Evolutionary conservation across 2,888 invertebrate genomes (phyloP).

Genomic region (Hypomecis atomaria): DNA sequence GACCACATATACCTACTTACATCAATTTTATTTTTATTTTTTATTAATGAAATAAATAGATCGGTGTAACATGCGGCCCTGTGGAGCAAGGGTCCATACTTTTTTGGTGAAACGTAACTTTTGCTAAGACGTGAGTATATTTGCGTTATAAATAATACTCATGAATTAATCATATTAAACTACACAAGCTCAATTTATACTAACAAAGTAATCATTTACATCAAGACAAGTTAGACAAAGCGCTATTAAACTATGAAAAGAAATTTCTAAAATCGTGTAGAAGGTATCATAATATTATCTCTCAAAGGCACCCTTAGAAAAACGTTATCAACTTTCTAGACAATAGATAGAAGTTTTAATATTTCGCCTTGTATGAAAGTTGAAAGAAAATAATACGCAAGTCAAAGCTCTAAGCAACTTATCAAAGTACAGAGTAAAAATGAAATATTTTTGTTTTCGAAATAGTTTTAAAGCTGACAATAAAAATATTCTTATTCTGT

Average conservation of each 20-base stretch:
- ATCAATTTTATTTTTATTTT: too few relatives aligned
- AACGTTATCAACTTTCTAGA: slow-evolving; percentile 25
- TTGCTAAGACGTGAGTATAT: too few relatives aligned
- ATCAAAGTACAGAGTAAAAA: slow-evolving; percentile 14
- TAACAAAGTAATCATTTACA: not conserved
- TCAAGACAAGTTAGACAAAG: slow-evolving; percentile 5
- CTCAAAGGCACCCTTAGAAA: slow-evolving; percentile 23
- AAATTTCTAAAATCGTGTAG: slow-evolving; percentile 12
- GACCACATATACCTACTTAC: too few relatives aligned
- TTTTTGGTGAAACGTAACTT: too few relatives aligned
- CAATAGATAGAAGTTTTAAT: slow-evolving; percentile 22
- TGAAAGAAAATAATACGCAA: slow-evolving; percentile 12
- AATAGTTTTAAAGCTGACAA: slow-evolving; percentile 9
- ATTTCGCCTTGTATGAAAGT: slow-evolving; percentile 16
- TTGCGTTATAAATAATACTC: not conserved
- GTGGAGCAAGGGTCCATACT: too few relatives aligned
- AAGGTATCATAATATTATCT: slow-evolving; percentile 4
- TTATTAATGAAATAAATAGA: too few relatives aligned
- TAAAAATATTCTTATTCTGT: not conserved
- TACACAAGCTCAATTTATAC: slow-evolving; percentile 1
- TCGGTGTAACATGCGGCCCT: too few relatives aligned
- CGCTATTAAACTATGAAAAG: slow-evolving; percentile 18
- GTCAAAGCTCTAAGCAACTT: slow-evolving; percentile 2
- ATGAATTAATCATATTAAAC: not conserved
- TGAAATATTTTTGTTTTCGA: slow-evolving; percentile 6